Conservation (phyloP, 1,140 invertebrate species). For the Achatina immaculata region DNA sequence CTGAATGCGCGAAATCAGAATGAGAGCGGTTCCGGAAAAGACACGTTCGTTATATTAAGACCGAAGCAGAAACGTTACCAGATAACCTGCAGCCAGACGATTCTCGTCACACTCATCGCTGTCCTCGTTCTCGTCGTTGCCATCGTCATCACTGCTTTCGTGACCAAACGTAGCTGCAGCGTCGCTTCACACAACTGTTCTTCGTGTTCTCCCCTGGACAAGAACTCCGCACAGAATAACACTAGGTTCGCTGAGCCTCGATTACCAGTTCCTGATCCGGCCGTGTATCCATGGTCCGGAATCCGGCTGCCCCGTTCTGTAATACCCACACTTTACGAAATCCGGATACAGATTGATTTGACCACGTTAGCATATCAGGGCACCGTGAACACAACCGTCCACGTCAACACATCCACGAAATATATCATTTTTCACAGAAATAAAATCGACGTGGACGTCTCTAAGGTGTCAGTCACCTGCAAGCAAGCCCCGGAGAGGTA, state of each 20-base stretch:
- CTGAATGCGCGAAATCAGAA: neutral
- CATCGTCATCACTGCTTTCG: neutral
- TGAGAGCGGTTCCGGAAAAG: neutral
- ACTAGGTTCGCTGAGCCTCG: neutral
- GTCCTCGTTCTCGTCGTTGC: neutral
- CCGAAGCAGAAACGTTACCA: constrained; percentile 5
- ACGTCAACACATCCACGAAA: constrained; percentile 41
- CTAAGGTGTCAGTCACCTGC: neutral
- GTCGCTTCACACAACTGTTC: neutral
- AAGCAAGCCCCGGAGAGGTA: neutral
- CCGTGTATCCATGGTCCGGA: constrained; percentile 43
- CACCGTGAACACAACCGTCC: constrained; percentile 48
- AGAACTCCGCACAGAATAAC: neutral
- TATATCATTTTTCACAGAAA: constrained; percentile 51
- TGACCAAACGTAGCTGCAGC: neutral
- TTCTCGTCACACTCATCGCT: neutral
- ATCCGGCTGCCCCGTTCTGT: constrained; percentile 52
- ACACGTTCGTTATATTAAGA: constrained; percentile 21
- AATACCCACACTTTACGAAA: constrained; percentile 52
- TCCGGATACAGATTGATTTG: constrained; percentile 50
- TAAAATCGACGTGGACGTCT: constrained; percentile 11
- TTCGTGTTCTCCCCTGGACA: too few species aligned
- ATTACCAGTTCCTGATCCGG: too few species aligned
- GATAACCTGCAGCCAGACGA: neutral
- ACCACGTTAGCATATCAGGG: constrained; percentile 46